Conservation (phyloP, 2,113 vertebrate species). For the Etheostoma cragini region DNA sequence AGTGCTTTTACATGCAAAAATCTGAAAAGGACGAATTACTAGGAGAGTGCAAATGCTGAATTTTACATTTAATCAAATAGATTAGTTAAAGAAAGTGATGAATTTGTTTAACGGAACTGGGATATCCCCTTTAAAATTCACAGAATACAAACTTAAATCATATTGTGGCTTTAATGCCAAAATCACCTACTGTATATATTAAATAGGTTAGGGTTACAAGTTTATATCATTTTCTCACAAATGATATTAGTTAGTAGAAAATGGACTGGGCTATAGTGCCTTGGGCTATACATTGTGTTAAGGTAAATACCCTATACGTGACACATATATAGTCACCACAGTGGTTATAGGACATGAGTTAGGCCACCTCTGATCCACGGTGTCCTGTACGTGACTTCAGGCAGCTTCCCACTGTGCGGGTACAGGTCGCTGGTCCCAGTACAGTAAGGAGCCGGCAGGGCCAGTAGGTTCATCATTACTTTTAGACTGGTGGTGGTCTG, state of each 20-base stretch:
- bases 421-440: constrained; percentile 52
- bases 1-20: background rate
- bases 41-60: background rate
- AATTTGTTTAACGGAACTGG: no score
- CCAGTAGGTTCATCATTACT: constrained; percentile 67
- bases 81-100: no score
- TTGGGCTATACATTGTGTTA: background rate
- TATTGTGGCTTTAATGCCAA: no score
- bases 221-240: background rate
- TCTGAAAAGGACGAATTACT: background rate
- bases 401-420: constrained; percentile 66
- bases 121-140: no score
- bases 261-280: background rate
- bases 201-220: no score
- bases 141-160: no score
- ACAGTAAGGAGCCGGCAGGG: constrained; percentile 75
- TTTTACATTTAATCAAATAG: no score
- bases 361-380: constrained; percentile 80
- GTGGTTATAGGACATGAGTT: background rate
- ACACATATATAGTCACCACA: background rate
- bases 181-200: no score
- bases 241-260: background rate
- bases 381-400: constrained; percentile 72
- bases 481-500: constrained; percentile 70
- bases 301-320: background rate